phyloP scores from a whole-genome alignment of 2,888 invertebrate genomes.

The Trissolcus brochymenae region DNA sequence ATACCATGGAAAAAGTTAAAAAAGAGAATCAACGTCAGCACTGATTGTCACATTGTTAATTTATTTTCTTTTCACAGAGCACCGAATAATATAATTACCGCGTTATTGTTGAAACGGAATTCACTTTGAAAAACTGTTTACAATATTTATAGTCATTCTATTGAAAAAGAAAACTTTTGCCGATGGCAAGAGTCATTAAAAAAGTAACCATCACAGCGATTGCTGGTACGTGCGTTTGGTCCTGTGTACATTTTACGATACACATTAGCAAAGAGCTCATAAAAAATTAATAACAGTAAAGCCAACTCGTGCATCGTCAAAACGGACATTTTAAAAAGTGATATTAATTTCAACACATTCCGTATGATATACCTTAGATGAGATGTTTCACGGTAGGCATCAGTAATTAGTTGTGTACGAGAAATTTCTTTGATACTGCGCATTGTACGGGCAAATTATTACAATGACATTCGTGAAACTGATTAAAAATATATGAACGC shows the following conservation, averaged over 20 bases:
- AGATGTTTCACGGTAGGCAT: too few species aligned
- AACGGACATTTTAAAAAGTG: slow-evolving; percentile 30
- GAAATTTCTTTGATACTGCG: slow-evolving; percentile 30
- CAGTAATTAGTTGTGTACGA: too few species aligned
- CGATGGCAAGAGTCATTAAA: slow-evolving; percentile 27
- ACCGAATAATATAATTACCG: slow-evolving; percentile 8
- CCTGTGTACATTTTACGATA: slow-evolving; percentile 29
- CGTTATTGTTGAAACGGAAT: slow-evolving; percentile 17
- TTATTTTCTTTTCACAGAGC: slow-evolving; percentile 7
- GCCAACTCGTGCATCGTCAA: slow-evolving; percentile 24
- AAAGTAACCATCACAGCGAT: slow-evolving; percentile 8
- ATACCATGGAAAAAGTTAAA: too few species aligned
- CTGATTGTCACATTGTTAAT: too few species aligned
- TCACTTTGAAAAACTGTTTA: slow-evolving; percentile 15
- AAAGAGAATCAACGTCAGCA: too few species aligned
- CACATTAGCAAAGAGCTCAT: slow-evolving; percentile 14
- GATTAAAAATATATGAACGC: too few species aligned
- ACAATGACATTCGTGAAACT: too few species aligned
- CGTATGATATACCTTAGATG: slow-evolving; percentile 3
- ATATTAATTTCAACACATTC: slow-evolving; percentile 48
- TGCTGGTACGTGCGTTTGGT: slow-evolving; percentile 6
- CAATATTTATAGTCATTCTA: slow-evolving; percentile 17
- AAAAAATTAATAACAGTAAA: slow-evolving; percentile 48
- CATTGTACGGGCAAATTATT: too few species aligned
- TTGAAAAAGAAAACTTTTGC: slow-evolving; percentile 19